Conservation (phyloP, 1,140 invertebrate genomes). For the Ostrea edulis region DNA sequence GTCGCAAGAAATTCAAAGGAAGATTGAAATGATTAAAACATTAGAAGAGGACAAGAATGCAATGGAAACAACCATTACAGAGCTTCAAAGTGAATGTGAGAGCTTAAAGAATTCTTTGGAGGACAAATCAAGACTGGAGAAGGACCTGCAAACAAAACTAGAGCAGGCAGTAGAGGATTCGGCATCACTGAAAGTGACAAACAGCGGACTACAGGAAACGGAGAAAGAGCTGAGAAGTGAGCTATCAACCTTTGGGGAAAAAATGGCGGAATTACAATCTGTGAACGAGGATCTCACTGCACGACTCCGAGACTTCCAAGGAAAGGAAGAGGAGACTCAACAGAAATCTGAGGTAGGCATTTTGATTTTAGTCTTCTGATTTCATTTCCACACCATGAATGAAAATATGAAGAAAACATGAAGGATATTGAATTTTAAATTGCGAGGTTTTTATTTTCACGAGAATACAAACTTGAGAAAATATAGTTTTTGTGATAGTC, state of each 20-base stretch:
- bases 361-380: too few species aligned
- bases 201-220: neutral
- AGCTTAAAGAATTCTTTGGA: neutral
- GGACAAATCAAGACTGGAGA: neutral
- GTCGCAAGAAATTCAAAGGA: neutral
- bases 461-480: too few species aligned
- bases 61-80: neutral
- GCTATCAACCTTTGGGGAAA: neutral
- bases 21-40: neutral
- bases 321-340: conserved; percentile 48
- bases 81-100: conserved; percentile 10
- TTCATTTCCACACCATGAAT: too few species aligned
- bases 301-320: conserved; percentile 23
- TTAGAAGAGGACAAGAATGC: neutral
- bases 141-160: neutral
- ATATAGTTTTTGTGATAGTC: too few species aligned
- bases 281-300: conserved; percentile 68
- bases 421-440: too few species aligned
- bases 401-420: too few species aligned
- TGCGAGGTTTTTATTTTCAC: too few species aligned
- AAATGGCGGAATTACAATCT: conserved; percentile 11
- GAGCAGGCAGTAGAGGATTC: neutral
- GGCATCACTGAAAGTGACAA: neutral
- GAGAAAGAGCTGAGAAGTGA: conserved; percentile 1
- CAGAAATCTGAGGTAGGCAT: conserved; percentile 53